Evolutionary conservation across 2,888 invertebrate genomes (phyloP), one percentile per base, ranked within the genome.

Genomic region (Halictus ligatus): DNA sequence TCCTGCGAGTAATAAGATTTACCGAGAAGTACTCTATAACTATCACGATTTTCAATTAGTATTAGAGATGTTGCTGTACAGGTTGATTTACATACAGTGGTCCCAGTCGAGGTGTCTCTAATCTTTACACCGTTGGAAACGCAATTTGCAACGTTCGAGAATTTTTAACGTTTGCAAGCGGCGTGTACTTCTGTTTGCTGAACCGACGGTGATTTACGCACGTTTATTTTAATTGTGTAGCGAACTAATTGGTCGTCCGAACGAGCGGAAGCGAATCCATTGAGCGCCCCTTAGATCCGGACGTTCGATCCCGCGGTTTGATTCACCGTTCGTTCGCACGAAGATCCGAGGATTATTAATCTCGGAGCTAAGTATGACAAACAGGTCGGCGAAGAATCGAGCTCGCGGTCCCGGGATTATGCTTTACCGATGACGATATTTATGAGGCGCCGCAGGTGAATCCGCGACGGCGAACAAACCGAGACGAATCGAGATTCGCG

Each of bases 391-490:
- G 78, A 69, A 78, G 58, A 54, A 54, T 40, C 58, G 25, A 60
- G 35, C 69, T 67, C 69, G 74, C 60, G 60, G 60, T 78, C 43
- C 72, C 54, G 12, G 75, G 67, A 82, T 67, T 74, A 81, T 69
- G 43, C 78, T 80, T 88, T 69, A 78, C 82, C 88, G 85, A 74
- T 73, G 85, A 82, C n/a, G n/a, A n/a, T 80, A 84, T 72, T 78
- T 82, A 80, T 82, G 35, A 72, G 46, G 29, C 7, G 72, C 50
- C 73, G 76, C 77, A 77, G 81, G 81, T 73, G 77, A 77, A 75
- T 71, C 54, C 54, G 71, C 80, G 29, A 64, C 43, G 40, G 5
- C n/a, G 54, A 54, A 54, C 4, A 21, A 15, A 50, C 13, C 25
- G 35, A 8, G 18, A 21, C 48, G 71, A 50, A 18, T 46, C 64